Evolutionary conservation across 2,888 invertebrate genomes (phyloP), one percentile per base, ranked within the genome.

Genomic region (Deilephila porcellus): DNA sequence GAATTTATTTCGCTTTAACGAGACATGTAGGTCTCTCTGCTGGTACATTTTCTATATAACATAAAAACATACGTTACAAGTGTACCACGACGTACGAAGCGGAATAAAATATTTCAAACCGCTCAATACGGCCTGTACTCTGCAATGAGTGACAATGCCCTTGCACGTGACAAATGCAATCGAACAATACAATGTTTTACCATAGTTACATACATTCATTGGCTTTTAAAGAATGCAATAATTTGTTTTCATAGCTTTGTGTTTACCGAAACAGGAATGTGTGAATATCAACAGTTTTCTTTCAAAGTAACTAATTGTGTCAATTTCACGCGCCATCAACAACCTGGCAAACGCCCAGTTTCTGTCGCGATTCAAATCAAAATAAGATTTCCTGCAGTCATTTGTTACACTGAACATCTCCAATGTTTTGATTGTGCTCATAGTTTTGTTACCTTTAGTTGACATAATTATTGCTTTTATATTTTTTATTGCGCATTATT

Each of bases 1-100:
- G 80, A 81, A 77, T 75, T 75, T 53, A 70, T 73, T 77, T 80
- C 76, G 76, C 62, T 77, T 62, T 80, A 79, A 81, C 78, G 64
- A 77, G 74, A 78, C 78, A 77, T 78, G 45, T 67, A 52, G 52
- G 52, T 67, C 67, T 63, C n/a, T 52, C 25, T 17, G 1, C 14
- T 17, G 5, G 20, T 52, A 67, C 25, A 67, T 67, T 67, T 52
- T 25, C 60, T 60, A 25, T 14, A 60, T 45, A 52, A 52, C 19
- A 17, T 52, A 17, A 37, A 63, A 63, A 6, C 20, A 25, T 45
- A 52, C 20, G 45, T 25, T 52, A 14, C 25, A 25, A 52, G 17
- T 67, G 74, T 77, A 77, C 72, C 71, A 74, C 70, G 71, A 72
- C 73, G 45, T 76, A 71, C 74, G 79, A 76, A 74, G 71, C 25